A percentile compares a stretch with the other conserved stretches of the same genome.
phyloP scores from a whole-genome alignment of 2,113 vertebrate species.

The Bujurquina vittata region DNA sequence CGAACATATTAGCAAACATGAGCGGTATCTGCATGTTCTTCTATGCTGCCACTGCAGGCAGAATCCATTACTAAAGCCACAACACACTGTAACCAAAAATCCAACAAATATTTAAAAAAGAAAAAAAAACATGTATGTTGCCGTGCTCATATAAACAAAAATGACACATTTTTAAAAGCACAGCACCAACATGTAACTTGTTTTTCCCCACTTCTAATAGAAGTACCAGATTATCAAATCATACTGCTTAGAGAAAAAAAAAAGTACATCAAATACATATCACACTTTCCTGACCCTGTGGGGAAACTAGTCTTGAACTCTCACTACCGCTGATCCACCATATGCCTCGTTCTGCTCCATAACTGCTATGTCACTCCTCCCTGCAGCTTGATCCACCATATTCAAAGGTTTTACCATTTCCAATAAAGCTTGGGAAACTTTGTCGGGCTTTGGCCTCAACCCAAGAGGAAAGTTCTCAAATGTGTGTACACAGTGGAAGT shows the following conservation, averaged over 20 bases:
- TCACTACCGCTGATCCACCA: slow-evolving; percentile 31
- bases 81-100: neutral
- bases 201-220: neutral
- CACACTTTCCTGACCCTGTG: slow-evolving; percentile 8
- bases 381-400: slow-evolving; percentile 32
- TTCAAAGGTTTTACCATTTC: slow-evolving; percentile 54
- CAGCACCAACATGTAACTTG: neutral
- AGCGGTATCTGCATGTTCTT: slow-evolving; percentile 15
- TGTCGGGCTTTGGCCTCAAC: slow-evolving; percentile 34
- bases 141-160: neutral
- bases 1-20: slow-evolving; percentile 41
- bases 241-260: neutral
- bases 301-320: slow-evolving; percentile 34
- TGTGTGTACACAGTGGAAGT: slow-evolving; percentile 55
- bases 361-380: slow-evolving; percentile 33
- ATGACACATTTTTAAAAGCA: neutral
- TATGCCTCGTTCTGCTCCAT: slow-evolving; percentile 28
- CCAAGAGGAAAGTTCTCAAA: slow-evolving; percentile 50
- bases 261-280: neutral
- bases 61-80: slow-evolving; percentile 13
- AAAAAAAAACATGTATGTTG: rapidly evolving
- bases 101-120: neutral
- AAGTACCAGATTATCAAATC: slow-evolving; percentile 3
- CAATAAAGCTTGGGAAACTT: slow-evolving; percentile 64
- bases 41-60: slow-evolving; percentile 7